phyloP scores from a whole-genome alignment of 2,888 invertebrate genomes.

The Cetonia aurata region DNA sequence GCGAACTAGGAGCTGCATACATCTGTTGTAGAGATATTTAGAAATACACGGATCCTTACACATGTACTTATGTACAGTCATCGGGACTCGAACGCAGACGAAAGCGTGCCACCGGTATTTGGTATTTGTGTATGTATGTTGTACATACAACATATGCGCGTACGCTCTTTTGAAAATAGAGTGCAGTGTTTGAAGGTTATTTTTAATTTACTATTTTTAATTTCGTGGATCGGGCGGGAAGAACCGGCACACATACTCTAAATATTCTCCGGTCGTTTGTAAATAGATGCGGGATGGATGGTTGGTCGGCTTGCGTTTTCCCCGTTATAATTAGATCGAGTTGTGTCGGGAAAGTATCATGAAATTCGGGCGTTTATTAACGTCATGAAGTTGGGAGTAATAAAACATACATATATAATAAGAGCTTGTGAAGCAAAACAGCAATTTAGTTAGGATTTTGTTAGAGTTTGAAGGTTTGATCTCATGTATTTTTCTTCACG shows the following conservation, averaged over 20 bases:
- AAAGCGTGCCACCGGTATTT: not conserved
- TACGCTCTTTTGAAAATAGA: slow-evolving; percentile 47
- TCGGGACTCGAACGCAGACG: too few species aligned
- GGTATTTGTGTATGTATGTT: not conserved
- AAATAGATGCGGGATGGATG: slow-evolving; percentile 26
- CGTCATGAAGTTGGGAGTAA: not conserved
- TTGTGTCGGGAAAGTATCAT: not conserved
- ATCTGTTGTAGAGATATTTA: too few species aligned
- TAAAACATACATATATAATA: too few species aligned
- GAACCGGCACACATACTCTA: slow-evolving; percentile 45
- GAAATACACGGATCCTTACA: not conserved
- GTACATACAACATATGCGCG: not conserved
- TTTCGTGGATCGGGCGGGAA: slow-evolving; percentile 45
- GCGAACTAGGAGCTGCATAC: too few species aligned
- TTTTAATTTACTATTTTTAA: slow-evolving; percentile 52
- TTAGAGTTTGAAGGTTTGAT: too few species aligned
- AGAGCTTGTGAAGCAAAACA: too few species aligned
- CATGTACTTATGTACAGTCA: slow-evolving; percentile 2
- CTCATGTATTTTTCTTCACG: too few species aligned
- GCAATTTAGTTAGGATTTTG: too few species aligned
- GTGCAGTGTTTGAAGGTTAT: slow-evolving; percentile 49
- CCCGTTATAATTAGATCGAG: slow-evolving; percentile 16
- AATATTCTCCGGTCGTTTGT: slow-evolving; percentile 32
- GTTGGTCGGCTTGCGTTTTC: not conserved
- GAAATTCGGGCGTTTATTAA: slow-evolving; percentile 12